phyloP scores from a whole-genome alignment of 2,888 invertebrate genomes.

The Cacoxenus indagator region DNA sequence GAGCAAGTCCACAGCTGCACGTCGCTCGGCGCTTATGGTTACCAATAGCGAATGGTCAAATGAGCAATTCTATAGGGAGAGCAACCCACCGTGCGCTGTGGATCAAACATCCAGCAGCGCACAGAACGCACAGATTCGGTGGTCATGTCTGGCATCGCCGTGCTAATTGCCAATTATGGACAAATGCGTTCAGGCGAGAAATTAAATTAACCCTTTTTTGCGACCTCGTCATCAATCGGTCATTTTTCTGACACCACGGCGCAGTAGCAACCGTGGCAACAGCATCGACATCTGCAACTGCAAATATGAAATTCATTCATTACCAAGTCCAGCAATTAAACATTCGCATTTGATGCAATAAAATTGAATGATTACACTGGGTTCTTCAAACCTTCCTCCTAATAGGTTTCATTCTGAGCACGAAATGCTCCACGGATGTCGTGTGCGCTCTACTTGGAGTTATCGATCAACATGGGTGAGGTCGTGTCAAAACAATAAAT shows the following conservation, averaged over 20 bases:
- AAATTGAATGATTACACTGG: slow-evolving; percentile 26
- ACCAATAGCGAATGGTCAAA: slow-evolving; percentile 18
- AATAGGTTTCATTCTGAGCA: not conserved
- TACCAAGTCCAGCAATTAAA: slow-evolving; percentile 7
- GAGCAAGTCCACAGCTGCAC: slow-evolving; percentile 18
- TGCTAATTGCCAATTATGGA: slow-evolving; percentile 68
- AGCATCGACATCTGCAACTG: slow-evolving; percentile 35
- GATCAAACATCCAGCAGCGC: no score
- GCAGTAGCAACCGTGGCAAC: slow-evolving; percentile 44
- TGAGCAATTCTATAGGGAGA: slow-evolving; percentile 16
- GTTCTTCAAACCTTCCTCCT: not conserved
- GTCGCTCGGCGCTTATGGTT: not conserved
- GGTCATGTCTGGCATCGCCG: slow-evolving; percentile 52
- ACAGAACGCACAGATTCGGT: not conserved
- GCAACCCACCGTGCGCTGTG: no score
- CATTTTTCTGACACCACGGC: slow-evolving; percentile 29
- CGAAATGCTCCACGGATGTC: not conserved
- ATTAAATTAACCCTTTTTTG: slow-evolving; percentile 66
- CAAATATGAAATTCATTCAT: slow-evolving; percentile 20
- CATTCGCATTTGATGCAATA: slow-evolving; percentile 23
- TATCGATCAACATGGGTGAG: slow-evolving; percentile 19
- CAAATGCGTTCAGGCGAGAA: slow-evolving; percentile 66
- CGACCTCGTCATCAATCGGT: slow-evolving; percentile 50
- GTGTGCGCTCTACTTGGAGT: no score
- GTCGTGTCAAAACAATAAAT: slow-evolving; percentile 26